Base-by-base conservation (phyloP, 2,113 vertebrate genomes). In the Dermatemys mawii region DNA sequence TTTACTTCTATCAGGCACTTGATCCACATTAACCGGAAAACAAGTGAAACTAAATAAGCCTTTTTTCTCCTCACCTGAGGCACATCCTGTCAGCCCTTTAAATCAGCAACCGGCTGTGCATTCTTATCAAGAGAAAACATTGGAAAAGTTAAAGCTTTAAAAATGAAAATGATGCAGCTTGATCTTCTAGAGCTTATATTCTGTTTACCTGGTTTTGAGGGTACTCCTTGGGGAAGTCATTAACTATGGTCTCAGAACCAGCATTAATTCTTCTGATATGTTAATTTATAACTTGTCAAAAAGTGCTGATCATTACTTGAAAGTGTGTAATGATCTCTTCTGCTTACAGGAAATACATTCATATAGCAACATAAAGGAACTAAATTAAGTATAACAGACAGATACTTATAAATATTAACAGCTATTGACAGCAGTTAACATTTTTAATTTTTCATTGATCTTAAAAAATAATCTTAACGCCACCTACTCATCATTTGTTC, bases 281-380 rank as follows among this genome's bases (percentile, higher is more conserved):
- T 95, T 96, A 76, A 93, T 94, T 92, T 90, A 75, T 87, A 92
- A 51, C 87, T 93, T 91, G 54, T 41, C 51, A 84, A 92, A 21
- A 41, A 93, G 35, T 67, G 10, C 80, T 92, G 70, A 55, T 93
- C 88, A 86, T 92, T 60, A 88, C 5, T 12, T 54, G 35, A 29
- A 93, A 49, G 22, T 38, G 2, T 14, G 0, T 29, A 75, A 38
- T 38, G 84, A 4, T 9, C 7, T 81, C 3, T 21, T 35, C 16
- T 32, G 24, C 24, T 93, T 92, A 54, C 19, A 82, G 48, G 60
- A 11, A 79, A n/a, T 73, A 0, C 41, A 10, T 86, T 79, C 4
- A 41, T 35, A 7, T 75, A 73, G 67, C 83, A 76, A 0, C 19
- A 63, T 83, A 12, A 79, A 24, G 22, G 32, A 81, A 21, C 19